These are phyloP conservation scores for Pterocles gutturalis DNA, from an alignment of 2,113 vertebrate species.

Conservation along the genomic window DNA sequence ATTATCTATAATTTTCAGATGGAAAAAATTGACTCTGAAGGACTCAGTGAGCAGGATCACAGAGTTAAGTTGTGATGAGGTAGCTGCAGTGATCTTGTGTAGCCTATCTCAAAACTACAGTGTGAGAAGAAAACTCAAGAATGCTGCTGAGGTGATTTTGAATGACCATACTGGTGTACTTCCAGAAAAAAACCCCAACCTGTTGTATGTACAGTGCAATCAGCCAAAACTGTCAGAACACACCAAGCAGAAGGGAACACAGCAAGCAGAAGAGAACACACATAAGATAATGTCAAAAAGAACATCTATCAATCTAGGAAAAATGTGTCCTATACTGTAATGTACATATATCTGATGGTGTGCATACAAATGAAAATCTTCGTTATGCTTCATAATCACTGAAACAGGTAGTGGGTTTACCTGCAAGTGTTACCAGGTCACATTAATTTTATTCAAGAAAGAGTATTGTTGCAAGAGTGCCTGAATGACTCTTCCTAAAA, in stretches of 20 bases:
- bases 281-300: background rate
- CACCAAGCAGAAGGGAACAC: too few relatives aligned
- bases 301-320: background rate
- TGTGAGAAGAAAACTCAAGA: background rate
- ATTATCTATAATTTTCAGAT: background rate
- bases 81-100: background rate
- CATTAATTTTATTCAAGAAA: background rate
- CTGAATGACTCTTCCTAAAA: background rate
- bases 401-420: background rate
- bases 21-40: background rate
- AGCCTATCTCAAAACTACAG: background rate
- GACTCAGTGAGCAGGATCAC: background rate
- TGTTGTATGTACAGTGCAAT: background rate
- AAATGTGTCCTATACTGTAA: background rate
- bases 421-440: background rate
- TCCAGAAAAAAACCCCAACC: background rate
- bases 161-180: background rate
- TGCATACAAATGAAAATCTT: background rate
- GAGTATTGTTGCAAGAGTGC: background rate
- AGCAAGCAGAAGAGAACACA: background rate
- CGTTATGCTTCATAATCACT: background rate
- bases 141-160: background rate
- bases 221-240: background rate
- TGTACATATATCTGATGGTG: background rate
- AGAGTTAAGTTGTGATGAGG: background rate